Conservation (phyloP, 2,888 invertebrate species). For the Schizaphis graminum region DNA sequence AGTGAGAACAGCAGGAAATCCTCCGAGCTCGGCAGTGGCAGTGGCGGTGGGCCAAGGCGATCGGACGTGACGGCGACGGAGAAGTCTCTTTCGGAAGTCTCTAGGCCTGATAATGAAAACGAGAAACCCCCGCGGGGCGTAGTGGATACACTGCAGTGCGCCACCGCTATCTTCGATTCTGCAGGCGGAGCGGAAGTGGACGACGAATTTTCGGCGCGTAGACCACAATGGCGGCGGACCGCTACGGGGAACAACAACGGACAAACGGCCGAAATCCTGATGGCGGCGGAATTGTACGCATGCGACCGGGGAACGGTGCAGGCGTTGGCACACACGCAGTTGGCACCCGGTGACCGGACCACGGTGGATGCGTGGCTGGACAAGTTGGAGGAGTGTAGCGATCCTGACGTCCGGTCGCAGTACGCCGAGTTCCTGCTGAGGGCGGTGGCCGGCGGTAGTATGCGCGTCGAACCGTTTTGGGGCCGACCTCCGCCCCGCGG, state of each 20-base stretch:
- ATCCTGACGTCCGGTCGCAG: neutral
- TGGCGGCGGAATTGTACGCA: neutral
- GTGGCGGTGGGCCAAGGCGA: neutral
- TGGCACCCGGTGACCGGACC: conserved; percentile 1
- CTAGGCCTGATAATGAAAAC: neutral
- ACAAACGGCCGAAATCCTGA: neutral
- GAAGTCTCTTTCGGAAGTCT: neutral
- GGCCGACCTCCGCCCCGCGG: neutral
- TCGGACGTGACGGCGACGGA: neutral
- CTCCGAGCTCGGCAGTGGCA: neutral
- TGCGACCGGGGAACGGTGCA: conserved; percentile 24
- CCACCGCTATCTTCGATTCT: neutral
- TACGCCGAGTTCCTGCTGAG: neutral
- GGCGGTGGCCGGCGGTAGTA: neutral
- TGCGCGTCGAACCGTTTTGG: neutral
- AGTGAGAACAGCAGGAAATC: neutral
- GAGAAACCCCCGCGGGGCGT: neutral
- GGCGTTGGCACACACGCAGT: neutral
- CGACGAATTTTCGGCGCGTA: neutral
- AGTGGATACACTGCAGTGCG: neutral
- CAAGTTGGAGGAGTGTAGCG: conserved; percentile 27
- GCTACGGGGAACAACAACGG: neutral
- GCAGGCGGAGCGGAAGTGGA: neutral
- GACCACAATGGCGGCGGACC: neutral
- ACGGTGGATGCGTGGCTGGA: conserved; percentile 20